phyloP scores from a whole-genome alignment of 2,888 invertebrate species.

The Pediacus dermestoides region DNA sequence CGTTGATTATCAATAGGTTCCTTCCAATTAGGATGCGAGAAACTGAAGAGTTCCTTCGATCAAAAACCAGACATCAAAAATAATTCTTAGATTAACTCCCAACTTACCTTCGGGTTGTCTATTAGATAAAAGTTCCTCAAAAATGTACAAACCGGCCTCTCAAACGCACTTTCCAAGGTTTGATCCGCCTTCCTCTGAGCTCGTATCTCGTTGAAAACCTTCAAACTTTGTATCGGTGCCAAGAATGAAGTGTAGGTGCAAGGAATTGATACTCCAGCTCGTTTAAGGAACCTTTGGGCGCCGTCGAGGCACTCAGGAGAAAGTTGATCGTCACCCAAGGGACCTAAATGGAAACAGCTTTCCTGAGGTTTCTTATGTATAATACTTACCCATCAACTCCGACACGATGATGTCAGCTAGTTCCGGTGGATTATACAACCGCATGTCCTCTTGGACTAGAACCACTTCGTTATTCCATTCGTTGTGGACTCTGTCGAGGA shows the following conservation, averaged over 20 bases:
- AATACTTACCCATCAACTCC: constrained; percentile 83
- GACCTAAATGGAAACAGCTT: constrained; percentile 57
- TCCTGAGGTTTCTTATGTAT: no score
- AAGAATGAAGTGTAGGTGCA: constrained; percentile 84
- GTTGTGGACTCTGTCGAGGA: constrained; percentile 70
- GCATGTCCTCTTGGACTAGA: constrained; percentile 83
- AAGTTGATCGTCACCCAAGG: constrained; percentile 98
- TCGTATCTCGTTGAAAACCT: constrained; percentile 76
- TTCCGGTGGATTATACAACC: constrained; percentile 74
- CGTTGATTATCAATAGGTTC: constrained; percentile 67
- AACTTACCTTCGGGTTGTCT: constrained; percentile 44
- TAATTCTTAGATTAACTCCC: no score
- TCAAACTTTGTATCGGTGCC: constrained; percentile 88
- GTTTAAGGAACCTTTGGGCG: constrained; percentile 80
- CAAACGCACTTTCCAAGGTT: constrained; percentile 57
- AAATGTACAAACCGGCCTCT: constrained; percentile 90
- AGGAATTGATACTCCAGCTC: constrained; percentile 91
- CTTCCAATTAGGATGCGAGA: constrained; percentile 84
- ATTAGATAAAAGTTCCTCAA: constrained; percentile 81
- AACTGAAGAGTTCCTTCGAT: constrained; percentile 73
- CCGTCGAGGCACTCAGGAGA: constrained; percentile 98
- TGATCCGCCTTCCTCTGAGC: constrained; percentile 53
- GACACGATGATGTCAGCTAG: constrained; percentile 94
- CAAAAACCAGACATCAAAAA: neutral
- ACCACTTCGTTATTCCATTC: constrained; percentile 75